Conservation (phyloP, 1,140 invertebrate species). For the Calosoma granatense region DNA sequence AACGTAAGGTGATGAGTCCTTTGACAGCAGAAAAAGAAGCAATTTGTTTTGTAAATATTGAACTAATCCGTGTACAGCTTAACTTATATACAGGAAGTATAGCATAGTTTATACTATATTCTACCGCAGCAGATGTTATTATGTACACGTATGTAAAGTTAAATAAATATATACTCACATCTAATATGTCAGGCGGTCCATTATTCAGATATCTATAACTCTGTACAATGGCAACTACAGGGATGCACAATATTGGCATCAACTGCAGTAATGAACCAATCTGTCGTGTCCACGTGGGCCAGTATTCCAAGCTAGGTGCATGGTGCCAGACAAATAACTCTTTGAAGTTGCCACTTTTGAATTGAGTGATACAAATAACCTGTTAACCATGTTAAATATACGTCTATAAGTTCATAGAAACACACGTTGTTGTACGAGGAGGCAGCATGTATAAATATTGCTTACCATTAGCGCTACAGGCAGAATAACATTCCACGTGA, state of each 20-base stretch:
- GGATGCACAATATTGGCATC: slow-evolving; percentile 62
- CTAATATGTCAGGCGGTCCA: slow-evolving; percentile 75
- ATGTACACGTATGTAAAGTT: too few species aligned
- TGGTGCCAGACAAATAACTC: slow-evolving; percentile 61
- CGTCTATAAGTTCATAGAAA: not conserved
- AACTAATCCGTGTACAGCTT: too few species aligned
- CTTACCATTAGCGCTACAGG: slow-evolving; percentile 68
- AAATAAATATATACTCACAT: slow-evolving; percentile 47
- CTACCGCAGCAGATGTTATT: too few species aligned
- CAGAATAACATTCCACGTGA: slow-evolving; percentile 78
- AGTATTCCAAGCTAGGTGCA: slow-evolving; percentile 45
- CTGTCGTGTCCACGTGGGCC: slow-evolving; percentile 66
- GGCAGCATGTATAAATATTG: too few species aligned
- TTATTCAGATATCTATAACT: slow-evolving; percentile 71
- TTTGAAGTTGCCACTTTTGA: slow-evolving; percentile 61
- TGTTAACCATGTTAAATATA: slow-evolving; percentile 31
- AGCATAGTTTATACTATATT: too few species aligned
- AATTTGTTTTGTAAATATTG: too few species aligned
- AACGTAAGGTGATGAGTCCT: not conserved
- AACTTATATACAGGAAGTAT: too few species aligned
- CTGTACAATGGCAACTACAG: slow-evolving; percentile 67
- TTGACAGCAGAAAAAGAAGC: not conserved
- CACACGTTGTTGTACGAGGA: not conserved
- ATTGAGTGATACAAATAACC: slow-evolving; percentile 66
- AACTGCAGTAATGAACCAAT: slow-evolving; percentile 68